Conservation (phyloP, 1,140 invertebrate species). For the Grapholita molesta region DNA sequence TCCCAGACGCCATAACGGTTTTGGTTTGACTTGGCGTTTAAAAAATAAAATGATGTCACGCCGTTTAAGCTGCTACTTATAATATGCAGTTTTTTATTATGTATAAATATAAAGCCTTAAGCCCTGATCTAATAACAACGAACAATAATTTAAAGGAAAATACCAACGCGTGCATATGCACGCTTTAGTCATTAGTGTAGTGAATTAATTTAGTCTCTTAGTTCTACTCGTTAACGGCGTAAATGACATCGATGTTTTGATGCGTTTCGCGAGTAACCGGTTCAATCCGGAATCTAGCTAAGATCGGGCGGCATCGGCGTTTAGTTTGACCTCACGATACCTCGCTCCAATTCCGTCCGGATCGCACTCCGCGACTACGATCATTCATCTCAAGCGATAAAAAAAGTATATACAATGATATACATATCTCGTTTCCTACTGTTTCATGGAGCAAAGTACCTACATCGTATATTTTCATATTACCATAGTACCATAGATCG, state of each 20-base stretch:
- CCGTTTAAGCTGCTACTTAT: no score
- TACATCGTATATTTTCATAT: neutral
- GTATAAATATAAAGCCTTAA: no score
- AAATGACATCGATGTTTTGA: neutral
- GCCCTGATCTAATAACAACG: no score
- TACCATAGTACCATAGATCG: no score
- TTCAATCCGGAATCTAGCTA: neutral
- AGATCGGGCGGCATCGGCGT: conserved; percentile 3
- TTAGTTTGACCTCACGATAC: conserved; percentile 21
- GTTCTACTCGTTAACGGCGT: neutral
- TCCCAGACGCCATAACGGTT: no score
- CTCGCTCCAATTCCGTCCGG: conserved; percentile 31
- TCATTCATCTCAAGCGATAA: no score
- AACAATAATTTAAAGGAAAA: no score
- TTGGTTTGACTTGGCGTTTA: no score
- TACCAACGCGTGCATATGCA: no score
- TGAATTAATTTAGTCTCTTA: neutral
- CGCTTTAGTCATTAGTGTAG: no score
- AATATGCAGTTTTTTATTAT: no score
- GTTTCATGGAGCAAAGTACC: neutral
- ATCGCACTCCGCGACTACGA: conserved; percentile 22
- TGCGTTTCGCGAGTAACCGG: neutral
- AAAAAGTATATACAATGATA: neutral
- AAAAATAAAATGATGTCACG: no score
- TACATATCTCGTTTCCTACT: neutral